phyloP scores from a whole-genome alignment of 2,113 vertebrate species.

The Anolis sagrei region DNA sequence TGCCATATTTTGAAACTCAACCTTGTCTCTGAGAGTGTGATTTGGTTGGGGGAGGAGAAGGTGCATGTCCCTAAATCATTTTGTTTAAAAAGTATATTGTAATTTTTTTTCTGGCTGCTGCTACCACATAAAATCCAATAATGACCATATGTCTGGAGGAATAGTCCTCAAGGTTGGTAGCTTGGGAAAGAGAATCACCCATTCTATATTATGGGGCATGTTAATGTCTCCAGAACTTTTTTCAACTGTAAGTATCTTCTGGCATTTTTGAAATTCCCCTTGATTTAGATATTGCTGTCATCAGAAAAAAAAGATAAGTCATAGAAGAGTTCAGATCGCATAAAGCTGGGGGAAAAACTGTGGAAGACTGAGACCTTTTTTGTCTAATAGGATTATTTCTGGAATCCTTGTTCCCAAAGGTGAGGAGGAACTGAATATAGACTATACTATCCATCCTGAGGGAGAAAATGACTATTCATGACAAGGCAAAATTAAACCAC shows the following conservation, averaged over 20 bases:
- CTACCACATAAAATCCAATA: no score
- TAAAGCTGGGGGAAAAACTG: not conserved
- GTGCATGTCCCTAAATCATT: no score
- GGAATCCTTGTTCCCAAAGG: not conserved
- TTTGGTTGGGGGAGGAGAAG: no score
- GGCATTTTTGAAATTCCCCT: not conserved
- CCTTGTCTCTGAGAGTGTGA: no score
- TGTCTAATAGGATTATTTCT: not conserved
- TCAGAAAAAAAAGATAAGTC: not conserved
- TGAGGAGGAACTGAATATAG: not conserved
- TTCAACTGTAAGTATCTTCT: not conserved
- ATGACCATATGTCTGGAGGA: no score
- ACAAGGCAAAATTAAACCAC: constrained; percentile 1
- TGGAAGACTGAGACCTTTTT: not conserved
- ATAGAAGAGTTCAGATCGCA: not conserved
- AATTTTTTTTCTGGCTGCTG: no score
- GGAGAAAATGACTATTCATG: constrained; percentile 2
- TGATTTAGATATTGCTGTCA: not conserved
- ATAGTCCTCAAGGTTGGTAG: no score
- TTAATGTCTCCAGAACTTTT: not conserved
- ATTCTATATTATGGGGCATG: not conserved
- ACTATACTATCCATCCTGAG: not conserved
- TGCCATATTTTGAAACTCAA: no score
- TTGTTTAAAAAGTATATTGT: no score
- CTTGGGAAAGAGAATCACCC: not conserved